A percentile compares a stretch with the other conserved stretches of the same genome.
Evolutionary conservation across 2,888 invertebrate species (phyloP).

Genomic region (Lithosia quadra): DNA sequence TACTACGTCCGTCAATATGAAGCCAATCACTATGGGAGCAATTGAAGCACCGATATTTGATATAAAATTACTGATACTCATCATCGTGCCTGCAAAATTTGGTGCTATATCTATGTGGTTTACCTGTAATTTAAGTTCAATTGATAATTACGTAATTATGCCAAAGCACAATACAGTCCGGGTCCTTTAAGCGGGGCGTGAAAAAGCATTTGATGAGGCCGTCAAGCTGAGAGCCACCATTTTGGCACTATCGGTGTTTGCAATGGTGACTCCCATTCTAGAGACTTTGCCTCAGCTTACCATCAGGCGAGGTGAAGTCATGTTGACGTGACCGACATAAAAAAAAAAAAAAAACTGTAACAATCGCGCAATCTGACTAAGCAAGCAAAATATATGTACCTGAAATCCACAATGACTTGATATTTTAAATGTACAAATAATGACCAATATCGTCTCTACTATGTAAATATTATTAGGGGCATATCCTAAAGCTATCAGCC

Average conservation of each 20-base stretch:
- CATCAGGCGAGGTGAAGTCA: too few relatives aligned
- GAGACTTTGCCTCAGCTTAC: too few relatives aligned
- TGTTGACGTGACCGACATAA: too few relatives aligned
- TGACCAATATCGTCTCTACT: slow-evolving; percentile 86
- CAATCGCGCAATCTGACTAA: too few relatives aligned
- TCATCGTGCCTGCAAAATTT: slow-evolving; percentile 93
- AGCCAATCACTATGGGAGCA: slow-evolving; percentile 90
- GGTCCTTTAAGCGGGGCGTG: too few relatives aligned
- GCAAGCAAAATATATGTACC: slow-evolving; percentile 63
- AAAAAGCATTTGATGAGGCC: too few relatives aligned
- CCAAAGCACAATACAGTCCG: too few relatives aligned
- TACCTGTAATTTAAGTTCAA: slow-evolving; percentile 72
- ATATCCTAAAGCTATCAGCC: slow-evolving; percentile 85
- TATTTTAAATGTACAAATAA: slow-evolving; percentile 88
- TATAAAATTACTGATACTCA: slow-evolving; percentile 93
- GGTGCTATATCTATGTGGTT: slow-evolving; percentile 95
- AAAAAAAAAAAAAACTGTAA: too few relatives aligned
- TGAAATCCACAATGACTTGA: slow-evolving; percentile 88
- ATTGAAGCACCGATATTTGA: slow-evolving; percentile 91
- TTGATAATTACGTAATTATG: not conserved
- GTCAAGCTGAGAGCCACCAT: too few relatives aligned
- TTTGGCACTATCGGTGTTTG: too few relatives aligned
- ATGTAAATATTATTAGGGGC: slow-evolving; percentile 81
- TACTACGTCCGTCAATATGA: slow-evolving; percentile 90
- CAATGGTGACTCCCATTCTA: too few relatives aligned